Evolutionary conservation across 2,888 invertebrate genomes (phyloP).

Genomic region (Yponomeuta plumbellus): DNA sequence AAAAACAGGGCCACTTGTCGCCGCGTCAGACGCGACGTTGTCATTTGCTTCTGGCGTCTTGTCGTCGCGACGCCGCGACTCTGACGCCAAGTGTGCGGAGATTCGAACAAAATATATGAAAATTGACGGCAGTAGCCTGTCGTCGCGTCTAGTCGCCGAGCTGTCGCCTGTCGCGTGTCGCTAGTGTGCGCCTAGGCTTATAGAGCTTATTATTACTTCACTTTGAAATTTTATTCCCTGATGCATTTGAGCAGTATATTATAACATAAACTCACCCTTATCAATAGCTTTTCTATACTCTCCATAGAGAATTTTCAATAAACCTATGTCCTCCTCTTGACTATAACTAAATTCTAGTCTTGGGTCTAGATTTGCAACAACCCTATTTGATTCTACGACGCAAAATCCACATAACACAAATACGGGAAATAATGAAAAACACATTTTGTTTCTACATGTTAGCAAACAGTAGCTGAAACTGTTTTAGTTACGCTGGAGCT

Average conservation of each 20-base stretch:
- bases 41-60: no score
- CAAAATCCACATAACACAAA: neutral
- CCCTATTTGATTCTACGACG: neutral
- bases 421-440: neutral
- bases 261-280: constrained; percentile 30
- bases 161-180: no score
- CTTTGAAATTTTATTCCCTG: no score
- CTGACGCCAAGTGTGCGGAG: no score
- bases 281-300: constrained; percentile 37
- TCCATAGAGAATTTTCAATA: neutral
- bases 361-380: neutral
- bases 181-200: no score
- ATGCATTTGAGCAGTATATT: neutral
- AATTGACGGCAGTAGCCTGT: no score
- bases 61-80: no score
- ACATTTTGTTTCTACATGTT: neutral
- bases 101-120: no score
- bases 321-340: neutral
- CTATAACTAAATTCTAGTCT: neutral
- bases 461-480: neutral
- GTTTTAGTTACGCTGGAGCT: neutral
- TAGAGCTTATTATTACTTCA: no score
- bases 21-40: no score
- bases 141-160: no score
- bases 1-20: no score